Conservation (phyloP, 1,140 invertebrate genomes). For the Scaptodrosophila lebanonensis region DNA sequence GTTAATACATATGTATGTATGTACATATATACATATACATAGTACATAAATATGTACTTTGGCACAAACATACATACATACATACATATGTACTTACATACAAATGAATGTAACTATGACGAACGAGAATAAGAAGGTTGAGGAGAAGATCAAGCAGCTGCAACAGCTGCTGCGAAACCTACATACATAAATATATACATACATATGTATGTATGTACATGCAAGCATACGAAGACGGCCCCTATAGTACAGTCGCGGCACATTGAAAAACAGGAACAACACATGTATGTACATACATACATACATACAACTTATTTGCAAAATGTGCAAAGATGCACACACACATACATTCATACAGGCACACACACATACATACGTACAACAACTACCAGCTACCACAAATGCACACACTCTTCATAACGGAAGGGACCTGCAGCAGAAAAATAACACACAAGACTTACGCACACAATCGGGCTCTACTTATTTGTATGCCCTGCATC, state of each 20-base stretch:
- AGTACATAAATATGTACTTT: too few relatives aligned
- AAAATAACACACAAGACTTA: too few relatives aligned
- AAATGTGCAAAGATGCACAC: neutral
- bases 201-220: neutral
- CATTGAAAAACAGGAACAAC: too few relatives aligned
- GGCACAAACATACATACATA: neutral
- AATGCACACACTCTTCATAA: constrained; percentile 21
- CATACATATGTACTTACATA: neutral
- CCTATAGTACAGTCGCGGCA: constrained; percentile 52
- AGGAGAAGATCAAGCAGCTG: too few relatives aligned
- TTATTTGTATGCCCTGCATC: too few relatives aligned
- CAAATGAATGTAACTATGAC: neutral
- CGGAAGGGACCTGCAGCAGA: constrained; percentile 22
- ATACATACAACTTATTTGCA: neutral
- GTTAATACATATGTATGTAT: too few relatives aligned
- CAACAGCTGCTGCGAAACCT: neutral
- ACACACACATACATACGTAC: neutral
- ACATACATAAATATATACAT: neutral
- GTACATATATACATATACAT: too few relatives aligned
- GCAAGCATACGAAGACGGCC: constrained; percentile 40
- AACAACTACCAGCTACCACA: constrained; percentile 6
- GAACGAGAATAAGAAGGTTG: neutral
- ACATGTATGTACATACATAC: constrained; percentile 20
- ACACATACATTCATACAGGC: constrained; percentile 6
- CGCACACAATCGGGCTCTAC: too few relatives aligned